Evolutionary conservation across 2,888 invertebrate species (phyloP).

Genomic region (Cephalotes varians): DNA sequence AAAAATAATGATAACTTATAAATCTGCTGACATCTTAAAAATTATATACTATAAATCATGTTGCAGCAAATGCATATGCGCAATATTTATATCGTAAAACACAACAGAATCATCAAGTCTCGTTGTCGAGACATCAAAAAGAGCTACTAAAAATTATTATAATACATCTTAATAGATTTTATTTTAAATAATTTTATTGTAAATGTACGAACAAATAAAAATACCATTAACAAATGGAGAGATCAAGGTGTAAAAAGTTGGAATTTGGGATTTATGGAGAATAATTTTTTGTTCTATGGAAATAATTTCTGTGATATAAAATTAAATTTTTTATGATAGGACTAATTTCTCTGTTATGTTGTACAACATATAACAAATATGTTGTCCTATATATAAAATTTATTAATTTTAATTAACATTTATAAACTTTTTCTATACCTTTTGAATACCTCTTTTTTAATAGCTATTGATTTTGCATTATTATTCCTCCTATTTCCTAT

Average conservation of each 20-base stretch:
- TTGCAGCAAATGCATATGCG: slow-evolving; percentile 41
- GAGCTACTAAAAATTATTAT: background rate
- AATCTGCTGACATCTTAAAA: background rate
- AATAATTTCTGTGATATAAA: background rate
- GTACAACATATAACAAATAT: slow-evolving; percentile 3
- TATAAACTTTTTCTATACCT: background rate
- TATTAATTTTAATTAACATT: background rate
- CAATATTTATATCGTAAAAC: background rate
- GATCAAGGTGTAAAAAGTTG: background rate
- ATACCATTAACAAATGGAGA: background rate
- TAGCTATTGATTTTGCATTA: background rate
- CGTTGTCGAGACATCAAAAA: background rate
- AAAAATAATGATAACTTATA: slow-evolving; percentile 16
- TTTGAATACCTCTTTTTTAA: slow-evolving; percentile 3
- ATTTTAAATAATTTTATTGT: background rate
- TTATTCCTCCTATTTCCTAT: background rate
- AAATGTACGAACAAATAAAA: background rate
- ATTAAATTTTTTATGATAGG: background rate
- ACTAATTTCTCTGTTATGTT: slow-evolving; percentile 1
- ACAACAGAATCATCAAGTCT: slow-evolving; percentile 3
- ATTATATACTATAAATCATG: background rate
- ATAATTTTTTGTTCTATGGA: slow-evolving; percentile 1
- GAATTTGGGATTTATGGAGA: background rate
- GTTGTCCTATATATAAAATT: slow-evolving; percentile 4
- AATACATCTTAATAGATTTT: background rate